Conservation (phyloP, 2,888 invertebrate species). For the Harpagoxenus sublaevis region DNA sequence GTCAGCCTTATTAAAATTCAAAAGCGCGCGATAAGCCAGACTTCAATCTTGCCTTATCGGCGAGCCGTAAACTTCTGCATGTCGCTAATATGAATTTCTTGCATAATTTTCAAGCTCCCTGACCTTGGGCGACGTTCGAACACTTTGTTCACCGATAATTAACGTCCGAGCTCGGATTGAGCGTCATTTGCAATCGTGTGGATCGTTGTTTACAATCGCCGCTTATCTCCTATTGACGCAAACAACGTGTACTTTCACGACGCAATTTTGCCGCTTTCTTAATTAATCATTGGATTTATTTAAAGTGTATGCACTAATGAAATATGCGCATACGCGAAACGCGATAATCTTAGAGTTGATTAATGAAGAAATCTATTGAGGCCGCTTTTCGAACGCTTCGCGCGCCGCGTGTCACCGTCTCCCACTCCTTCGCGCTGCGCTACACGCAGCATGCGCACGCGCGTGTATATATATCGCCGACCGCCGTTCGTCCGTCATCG, state of each 20-base stretch:
- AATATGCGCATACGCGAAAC: constrained; percentile 6
- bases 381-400: not conserved
- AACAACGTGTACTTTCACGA: not conserved
- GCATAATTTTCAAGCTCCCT: not conserved
- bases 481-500: not conserved
- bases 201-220: not conserved
- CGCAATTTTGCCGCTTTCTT: not conserved
- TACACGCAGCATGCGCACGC: not conserved
- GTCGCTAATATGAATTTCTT: constrained; percentile 11
- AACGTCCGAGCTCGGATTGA: not conserved
- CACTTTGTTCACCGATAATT: not conserved
- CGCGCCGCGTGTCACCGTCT: not conserved
- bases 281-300: not conserved
- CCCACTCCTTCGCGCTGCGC: not conserved
- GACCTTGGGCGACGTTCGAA: not conserved
- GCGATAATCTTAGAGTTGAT: constrained; percentile 14
- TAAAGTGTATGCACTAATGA: not conserved
- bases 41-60: not conserved
- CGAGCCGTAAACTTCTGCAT: not conserved
- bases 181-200: not conserved
- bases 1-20: constrained; percentile 19
- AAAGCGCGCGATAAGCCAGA: not conserved
- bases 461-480: not conserved
- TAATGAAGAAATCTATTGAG: constrained; percentile 17
- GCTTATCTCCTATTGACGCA: not conserved